A percentile compares a stretch with the other conserved stretches of the same genome.
phyloP scores from a whole-genome alignment of 23 tunicate genomes.

The Styela clava region DNA sequence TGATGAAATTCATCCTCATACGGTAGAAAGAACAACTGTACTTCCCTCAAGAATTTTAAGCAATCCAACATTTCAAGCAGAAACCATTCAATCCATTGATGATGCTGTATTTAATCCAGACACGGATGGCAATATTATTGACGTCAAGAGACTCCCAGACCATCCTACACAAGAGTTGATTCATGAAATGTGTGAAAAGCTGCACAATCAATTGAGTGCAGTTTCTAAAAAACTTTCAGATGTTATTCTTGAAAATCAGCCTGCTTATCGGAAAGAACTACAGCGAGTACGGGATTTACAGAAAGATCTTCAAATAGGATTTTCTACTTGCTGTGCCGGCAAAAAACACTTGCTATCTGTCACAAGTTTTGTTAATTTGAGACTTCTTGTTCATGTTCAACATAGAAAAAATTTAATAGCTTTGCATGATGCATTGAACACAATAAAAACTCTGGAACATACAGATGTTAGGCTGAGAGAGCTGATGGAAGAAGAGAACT shows the following conservation, averaged over 20 bases:
- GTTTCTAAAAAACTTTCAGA: slow-evolving; percentile 79
- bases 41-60: background rate
- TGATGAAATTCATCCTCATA: background rate
- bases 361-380: background rate
- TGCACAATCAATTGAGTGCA: slow-evolving; percentile 47
- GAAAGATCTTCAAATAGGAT: slow-evolving; percentile 53
- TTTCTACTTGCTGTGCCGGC: slow-evolving; percentile 56
- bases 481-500: slow-evolving; percentile 76
- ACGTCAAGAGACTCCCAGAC: slow-evolving; percentile 33
- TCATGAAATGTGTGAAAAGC: slow-evolving; percentile 32
- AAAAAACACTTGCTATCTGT: slow-evolving; percentile 22
- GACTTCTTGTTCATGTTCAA: slow-evolving; percentile 4
- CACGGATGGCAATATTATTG: slow-evolving; percentile 36
- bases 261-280: slow-evolving; percentile 78
- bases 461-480: slow-evolving; percentile 83
- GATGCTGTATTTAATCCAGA: background rate
- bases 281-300: slow-evolving; percentile 74
- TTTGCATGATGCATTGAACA: slow-evolving; percentile 50
- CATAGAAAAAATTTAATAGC: slow-evolving; percentile 35
- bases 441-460: slow-evolving; percentile 85
- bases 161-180: slow-evolving; percentile 27
- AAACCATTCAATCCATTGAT: background rate
- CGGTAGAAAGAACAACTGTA: background rate
- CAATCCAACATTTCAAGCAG: slow-evolving; percentile 6
- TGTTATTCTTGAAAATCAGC: slow-evolving; percentile 82